Evolutionary conservation across 2,888 invertebrate genomes (phyloP).

Genomic region (Blastobasis lacticolella): DNA sequence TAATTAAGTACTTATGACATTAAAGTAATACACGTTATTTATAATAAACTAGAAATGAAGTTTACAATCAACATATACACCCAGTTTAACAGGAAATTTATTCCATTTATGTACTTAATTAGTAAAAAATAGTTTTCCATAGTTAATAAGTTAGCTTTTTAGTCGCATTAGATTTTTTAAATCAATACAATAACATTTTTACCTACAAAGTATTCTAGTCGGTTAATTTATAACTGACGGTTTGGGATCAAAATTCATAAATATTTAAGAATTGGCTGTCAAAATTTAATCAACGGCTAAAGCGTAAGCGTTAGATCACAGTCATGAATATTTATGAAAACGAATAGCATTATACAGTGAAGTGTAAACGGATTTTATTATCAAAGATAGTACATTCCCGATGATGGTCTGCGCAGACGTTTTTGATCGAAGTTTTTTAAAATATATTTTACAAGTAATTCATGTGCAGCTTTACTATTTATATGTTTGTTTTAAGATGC

Average conservation of each 20-base stretch:
- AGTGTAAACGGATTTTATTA: background rate
- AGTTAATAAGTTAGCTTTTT: conserved; percentile 26
- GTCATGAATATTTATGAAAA: background rate
- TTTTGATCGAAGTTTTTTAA: background rate
- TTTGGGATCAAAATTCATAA: conserved; percentile 62
- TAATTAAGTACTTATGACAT: conserved; percentile 17
- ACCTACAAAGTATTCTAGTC: background rate
- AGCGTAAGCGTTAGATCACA: background rate
- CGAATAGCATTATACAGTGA: background rate
- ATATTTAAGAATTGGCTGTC: conserved; percentile 30
- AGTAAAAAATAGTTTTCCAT: conserved; percentile 51
- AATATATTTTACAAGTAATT: conserved; percentile 28
- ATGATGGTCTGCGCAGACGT: background rate
- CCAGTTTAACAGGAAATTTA: conserved; percentile 26
- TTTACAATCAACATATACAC: conserved; percentile 6
- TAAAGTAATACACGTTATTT: conserved; percentile 6
- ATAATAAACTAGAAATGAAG: background rate
- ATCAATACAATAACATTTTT: background rate
- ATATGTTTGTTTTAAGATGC: conserved; percentile 67
- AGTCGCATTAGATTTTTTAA: background rate
- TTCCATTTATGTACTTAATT: conserved; percentile 58
- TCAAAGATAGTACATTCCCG: background rate
- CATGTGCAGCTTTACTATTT: conserved; percentile 71
- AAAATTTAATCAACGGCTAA: conserved; percentile 26
- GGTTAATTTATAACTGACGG: conserved; percentile 12